Evolutionary conservation across 2,888 invertebrate species (phyloP), one percentile per base, ranked within the genome.

Genomic region (Chrysomela aeneicollis): DNA sequence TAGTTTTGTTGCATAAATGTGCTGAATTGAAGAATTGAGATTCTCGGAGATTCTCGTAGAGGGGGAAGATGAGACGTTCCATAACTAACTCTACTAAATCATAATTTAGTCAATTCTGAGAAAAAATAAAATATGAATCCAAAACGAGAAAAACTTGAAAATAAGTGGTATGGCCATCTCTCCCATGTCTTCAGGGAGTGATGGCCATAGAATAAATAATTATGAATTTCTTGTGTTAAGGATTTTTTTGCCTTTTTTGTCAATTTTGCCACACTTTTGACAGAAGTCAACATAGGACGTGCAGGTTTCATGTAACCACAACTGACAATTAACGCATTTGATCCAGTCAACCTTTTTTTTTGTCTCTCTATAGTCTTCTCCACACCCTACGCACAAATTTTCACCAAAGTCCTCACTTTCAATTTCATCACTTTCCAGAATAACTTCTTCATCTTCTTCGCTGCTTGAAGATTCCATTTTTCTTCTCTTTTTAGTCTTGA

Each of bases 401-500:
- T 17, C 55, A 35, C 17, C 15, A 32, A n/a, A n/a, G n/a, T n/a
- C n/a, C n/a, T n/a, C n/a, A n/a, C n/a, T n/a, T n/a, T n/a, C n/a
- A n/a, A n/a, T n/a, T n/a, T 35, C 32, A n/a, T 17, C 55, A 1
- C 57, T 42, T 57, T 55, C 17, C 6, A 57, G 17, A 57, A 18
- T 18, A 10, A 42, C 19, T 37, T 57, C 35, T 54, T 17, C 18
- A 12, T 53, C 53, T 53, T 35, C 35, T 54, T 54, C 54, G 15
- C 15, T 32, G 15, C 54, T 54, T 54, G 54, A 54, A 30, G 30
- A 30, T 30, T 54, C 32, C n/a, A 26, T 32, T 53, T 22, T 30
- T 8, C 53, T 53, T 22, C 35, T 55, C 55, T 57, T 57, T 42
- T 26, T 57, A 35, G 15, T 37, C 21, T 18, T 3, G 9, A 35